phyloP scores from a whole-genome alignment of 1,140 invertebrate genomes.

The Drosophila dunni region DNA sequence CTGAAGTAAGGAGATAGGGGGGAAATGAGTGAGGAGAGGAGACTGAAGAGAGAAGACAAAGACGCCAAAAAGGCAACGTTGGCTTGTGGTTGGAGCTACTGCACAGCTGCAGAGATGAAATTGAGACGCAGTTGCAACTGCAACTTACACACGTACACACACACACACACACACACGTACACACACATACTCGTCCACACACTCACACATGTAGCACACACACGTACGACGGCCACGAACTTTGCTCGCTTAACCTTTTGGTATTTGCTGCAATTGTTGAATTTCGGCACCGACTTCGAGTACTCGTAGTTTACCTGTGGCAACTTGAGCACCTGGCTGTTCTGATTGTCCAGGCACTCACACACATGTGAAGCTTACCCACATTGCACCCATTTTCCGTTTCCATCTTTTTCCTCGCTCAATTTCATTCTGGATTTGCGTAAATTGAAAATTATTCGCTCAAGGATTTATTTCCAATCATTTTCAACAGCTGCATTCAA shows the following conservation, averaged over 20 bases:
- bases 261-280: constrained; percentile 42
- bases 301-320: constrained; percentile 34
- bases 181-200: constrained; percentile 13
- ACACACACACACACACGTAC: constrained; percentile 9
- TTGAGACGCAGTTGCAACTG: constrained; percentile 49
- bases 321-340: constrained; percentile 71
- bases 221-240: constrained; percentile 72
- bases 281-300: constrained; percentile 49
- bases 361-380: constrained; percentile 32
- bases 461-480: constrained; percentile 48
- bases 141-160: constrained; percentile 7
- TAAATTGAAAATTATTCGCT: constrained; percentile 72
- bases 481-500: constrained; percentile 59
- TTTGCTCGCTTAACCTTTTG: constrained; percentile 73
- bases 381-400: constrained; percentile 56
- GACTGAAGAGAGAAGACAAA: constrained; percentile 10
- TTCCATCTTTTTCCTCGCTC: constrained; percentile 50
- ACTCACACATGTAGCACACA: constrained; percentile 43
- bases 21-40: background rate
- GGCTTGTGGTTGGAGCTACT: constrained; percentile 32
- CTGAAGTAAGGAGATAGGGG: background rate
- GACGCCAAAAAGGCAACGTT: constrained; percentile 26
- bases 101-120: constrained; percentile 51
- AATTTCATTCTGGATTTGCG: constrained; percentile 60
- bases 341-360: constrained; percentile 25